phyloP scores from a whole-genome alignment of 2,888 invertebrate genomes.

The Catocala sponsa region DNA sequence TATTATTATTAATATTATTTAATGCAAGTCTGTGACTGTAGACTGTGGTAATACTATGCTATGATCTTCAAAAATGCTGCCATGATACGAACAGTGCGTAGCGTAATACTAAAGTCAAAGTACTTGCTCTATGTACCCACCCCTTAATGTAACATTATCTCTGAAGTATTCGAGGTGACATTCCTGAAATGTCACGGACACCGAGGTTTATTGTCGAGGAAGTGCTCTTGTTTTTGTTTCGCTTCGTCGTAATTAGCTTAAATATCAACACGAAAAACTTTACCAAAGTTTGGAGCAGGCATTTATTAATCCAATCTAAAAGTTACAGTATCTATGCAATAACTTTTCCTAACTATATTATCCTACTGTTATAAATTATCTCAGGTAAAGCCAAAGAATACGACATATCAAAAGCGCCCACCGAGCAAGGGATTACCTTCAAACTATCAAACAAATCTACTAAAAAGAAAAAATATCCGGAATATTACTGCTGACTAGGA shows the following conservation, averaged over 20 bases:
- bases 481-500: conserved; percentile 8
- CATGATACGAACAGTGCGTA: no score
- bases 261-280: not conserved
- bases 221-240: not conserved
- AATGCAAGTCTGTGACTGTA: no score
- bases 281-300: no score
- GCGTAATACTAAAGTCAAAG: no score
- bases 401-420: not conserved
- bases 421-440: not conserved
- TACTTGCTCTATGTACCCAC: no score
- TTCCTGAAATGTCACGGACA: not conserved
- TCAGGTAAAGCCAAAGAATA: not conserved
- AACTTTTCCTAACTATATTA: not conserved
- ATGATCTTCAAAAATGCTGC: no score
- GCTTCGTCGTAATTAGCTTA: not conserved
- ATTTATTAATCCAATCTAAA: no score
- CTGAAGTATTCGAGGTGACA: not conserved
- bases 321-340: no score
- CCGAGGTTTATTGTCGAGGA: not conserved
- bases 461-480: conserved; percentile 16
- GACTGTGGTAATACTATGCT: no score
- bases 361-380: not conserved
- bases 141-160: not conserved
- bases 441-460: conserved; percentile 13
- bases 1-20: no score